Evolutionary conservation across 2,888 invertebrate genomes (phyloP).

Genomic region (Himalopsyche tibetana): DNA sequence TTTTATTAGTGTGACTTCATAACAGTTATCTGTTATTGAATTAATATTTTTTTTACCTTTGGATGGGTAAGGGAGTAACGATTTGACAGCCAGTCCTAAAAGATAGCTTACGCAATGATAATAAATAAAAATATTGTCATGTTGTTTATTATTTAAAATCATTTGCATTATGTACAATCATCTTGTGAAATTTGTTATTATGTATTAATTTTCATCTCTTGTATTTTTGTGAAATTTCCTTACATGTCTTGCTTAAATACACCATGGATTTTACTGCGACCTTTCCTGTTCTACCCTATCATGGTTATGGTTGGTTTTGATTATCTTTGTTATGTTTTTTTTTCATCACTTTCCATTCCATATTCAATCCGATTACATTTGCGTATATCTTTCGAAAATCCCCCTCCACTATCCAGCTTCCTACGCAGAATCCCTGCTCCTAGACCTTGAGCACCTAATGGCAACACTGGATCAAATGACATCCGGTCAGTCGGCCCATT

Average conservation of each 20-base stretch:
- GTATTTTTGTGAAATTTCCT: conserved; percentile 51
- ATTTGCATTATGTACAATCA: no score
- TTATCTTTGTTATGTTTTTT: conserved; percentile 54
- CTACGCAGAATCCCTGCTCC: conserved; percentile 77
- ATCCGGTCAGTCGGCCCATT: conserved; percentile 74
- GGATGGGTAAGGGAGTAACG: no score
- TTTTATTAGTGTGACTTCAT: no score
- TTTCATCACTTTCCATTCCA: conserved; percentile 45
- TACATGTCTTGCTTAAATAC: conserved; percentile 63
- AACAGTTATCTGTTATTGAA: no score
- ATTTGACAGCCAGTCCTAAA: no score
- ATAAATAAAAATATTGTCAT: no score
- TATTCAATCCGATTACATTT: conserved; percentile 3
- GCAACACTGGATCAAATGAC: conserved; percentile 78
- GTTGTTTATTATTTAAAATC: no score
- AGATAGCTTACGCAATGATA: no score
- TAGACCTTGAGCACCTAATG: conserved; percentile 78
- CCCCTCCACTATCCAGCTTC: conserved; percentile 70
- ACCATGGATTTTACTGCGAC: conserved; percentile 57
- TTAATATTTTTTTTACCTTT: no score
- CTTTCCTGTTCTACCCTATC: conserved; percentile 55
- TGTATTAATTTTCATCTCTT: conserved; percentile 36
- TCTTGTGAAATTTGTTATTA: no score
- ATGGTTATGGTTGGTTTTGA: conserved; percentile 64
- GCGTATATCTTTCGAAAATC: conserved; percentile 2